Percentiles rank a stretch among this genome's conserved stretches.
Evolutionary conservation across 1,140 invertebrate species (phyloP).

Genomic region (Vanessa atalanta): DNA sequence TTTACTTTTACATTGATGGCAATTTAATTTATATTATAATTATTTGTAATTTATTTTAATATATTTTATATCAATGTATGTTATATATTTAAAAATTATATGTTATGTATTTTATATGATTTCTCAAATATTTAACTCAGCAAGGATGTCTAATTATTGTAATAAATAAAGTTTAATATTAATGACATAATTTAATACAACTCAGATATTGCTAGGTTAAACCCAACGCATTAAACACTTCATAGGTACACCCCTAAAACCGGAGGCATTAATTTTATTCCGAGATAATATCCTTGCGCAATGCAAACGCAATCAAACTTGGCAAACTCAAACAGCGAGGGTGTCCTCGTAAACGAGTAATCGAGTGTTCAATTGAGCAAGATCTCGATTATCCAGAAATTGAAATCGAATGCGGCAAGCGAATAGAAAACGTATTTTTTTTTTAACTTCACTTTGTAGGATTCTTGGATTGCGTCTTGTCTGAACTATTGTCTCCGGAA

Average conservation of each 20-base stretch:
- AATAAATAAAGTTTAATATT: no score
- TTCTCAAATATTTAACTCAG: no score
- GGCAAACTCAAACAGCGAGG: slow-evolving; percentile 72
- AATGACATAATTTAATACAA: no score
- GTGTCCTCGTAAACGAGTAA: slow-evolving; percentile 76
- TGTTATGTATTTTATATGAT: no score
- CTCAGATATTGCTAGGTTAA: background rate
- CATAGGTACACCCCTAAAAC: slow-evolving; percentile 35
- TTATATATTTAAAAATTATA: no score
- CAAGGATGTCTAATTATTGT: no score
- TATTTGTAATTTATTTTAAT: no score
- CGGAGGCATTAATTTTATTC: slow-evolving; percentile 58
- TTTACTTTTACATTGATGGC: no score
- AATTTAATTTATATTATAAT: no score
- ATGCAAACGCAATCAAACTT: slow-evolving; percentile 76
- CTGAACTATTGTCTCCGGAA: slow-evolving; percentile 10
- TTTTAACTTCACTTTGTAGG: slow-evolving; percentile 16
- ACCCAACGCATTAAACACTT: slow-evolving; percentile 22
- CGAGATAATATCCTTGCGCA: slow-evolving; percentile 62
- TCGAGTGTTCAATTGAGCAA: slow-evolving; percentile 79
- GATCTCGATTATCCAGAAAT: slow-evolving; percentile 78
- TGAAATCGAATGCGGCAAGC: slow-evolving; percentile 69
- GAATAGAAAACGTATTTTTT: slow-evolving; percentile 68
- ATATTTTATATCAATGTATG: no score
- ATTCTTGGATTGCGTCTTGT: slow-evolving; percentile 20